A percentile compares a stretch with the other conserved stretches of the same genome.
Conservation (phyloP, 2,888 invertebrate species). For the Glaucopsyche alexis region DNA sequence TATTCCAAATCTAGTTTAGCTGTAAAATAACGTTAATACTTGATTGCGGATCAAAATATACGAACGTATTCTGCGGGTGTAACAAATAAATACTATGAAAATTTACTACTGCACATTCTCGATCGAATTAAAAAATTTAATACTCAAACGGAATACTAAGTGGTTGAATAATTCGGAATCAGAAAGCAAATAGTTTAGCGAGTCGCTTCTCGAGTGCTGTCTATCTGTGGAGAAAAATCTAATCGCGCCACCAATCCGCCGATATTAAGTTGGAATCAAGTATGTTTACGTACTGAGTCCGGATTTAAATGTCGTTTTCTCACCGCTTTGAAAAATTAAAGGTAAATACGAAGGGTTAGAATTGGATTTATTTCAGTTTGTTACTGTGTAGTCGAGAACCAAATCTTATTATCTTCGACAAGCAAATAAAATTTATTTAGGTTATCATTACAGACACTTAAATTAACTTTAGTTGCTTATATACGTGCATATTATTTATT, state of each 20-base stretch:
- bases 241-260: conserved; percentile 36
- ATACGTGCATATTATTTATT: background rate
- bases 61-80: background rate
- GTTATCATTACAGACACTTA: too few relatives aligned
- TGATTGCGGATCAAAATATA: background rate
- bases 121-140: conserved; percentile 30
- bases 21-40: background rate
- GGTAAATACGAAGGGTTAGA: conserved; percentile 20
- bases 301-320: conserved; percentile 26
- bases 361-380: background rate
- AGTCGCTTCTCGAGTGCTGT: conserved; percentile 37
- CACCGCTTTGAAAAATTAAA: conserved; percentile 21
- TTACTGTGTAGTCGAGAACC: background rate
- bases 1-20: background rate
- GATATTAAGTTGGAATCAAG: conserved; percentile 36
- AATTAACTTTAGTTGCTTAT: background rate
- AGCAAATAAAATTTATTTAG: too few relatives aligned
- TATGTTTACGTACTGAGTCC: conserved; percentile 30
- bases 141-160: conserved; percentile 31
- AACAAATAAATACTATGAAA: background rate
- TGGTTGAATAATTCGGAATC: conserved; percentile 33
- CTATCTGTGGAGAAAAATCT: conserved; percentile 38
- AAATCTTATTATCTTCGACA: too few relatives aligned
- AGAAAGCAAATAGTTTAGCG: conserved; percentile 39
- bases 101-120: background rate